Evolutionary conservation across 2,113 vertebrate species (phyloP), one percentile per base, ranked within the genome.

Genomic region (Macroglossus sobrinus): DNA sequence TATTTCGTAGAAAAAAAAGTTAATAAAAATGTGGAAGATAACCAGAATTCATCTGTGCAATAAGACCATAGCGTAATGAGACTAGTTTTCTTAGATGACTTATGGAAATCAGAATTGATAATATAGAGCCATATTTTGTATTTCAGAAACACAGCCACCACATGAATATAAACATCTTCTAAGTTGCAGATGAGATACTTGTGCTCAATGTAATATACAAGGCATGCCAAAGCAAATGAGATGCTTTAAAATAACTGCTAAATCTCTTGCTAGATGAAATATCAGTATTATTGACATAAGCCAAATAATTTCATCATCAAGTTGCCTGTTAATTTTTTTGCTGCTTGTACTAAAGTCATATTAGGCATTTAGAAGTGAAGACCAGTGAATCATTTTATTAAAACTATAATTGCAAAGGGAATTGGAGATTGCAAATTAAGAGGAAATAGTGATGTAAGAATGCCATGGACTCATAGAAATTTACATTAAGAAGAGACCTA

Each of bases 301-400:
- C 22, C 69, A 87, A 53, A 26, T 64, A 80, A 26, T 69, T 87
- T 87, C 53, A 55, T 74, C 82, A 75, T 5, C 30, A 84, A 55
- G 22, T 59, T 69, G 14, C 47, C 69, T 78, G 68, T 94, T 68
- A 43, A 84, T 71, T 68, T 96, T 68, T 78, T 79, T 79, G 9
- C 57, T 89, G 33, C 69, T 28, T 43, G 4, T 50, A 78, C 21
- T 61, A 68, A 68, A 86, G 55, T 80, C 35, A 16, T 75, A 64
- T 50, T 87, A 95, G 43, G 63, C 89, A 53, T 93, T 89, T 75
- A 94, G 28, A 94, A 92, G 76, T 87, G 69, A 75, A 85, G 84
- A 86, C 74, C 43, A 93, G 45, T 75, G 69, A 94, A 87, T n/a
- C 57, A 47, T 84, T 90, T 93, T 84, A 93, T 63, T 61, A 92